Percentiles rank a stretch among this genome's conserved stretches.
These are phyloP conservation scores for Etheostoma nigrum DNA, from an alignment of 2,797 vertebrate genomes.

Conservation along the genomic window DNA sequence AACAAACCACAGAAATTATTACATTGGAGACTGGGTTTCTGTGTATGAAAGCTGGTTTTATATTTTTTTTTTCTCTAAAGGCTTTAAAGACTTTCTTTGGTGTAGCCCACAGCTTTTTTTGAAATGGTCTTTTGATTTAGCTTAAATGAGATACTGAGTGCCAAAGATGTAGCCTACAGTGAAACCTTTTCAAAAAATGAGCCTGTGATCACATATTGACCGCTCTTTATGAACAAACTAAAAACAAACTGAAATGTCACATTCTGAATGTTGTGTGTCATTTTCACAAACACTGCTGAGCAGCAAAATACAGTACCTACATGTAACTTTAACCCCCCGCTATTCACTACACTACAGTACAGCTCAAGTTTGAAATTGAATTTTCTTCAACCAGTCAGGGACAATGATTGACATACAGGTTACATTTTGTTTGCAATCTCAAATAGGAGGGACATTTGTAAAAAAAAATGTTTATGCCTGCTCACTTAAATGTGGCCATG, in stretches of 20 bases:
- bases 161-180: constrained; percentile 39
- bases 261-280: neutral
- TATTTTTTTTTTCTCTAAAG: constrained; percentile 15
- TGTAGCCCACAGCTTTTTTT: constrained; percentile 35
- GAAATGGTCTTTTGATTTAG: constrained; percentile 45
- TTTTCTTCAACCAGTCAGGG: neutral
- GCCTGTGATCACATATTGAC: constrained; percentile 42
- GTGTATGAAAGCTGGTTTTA: neutral
- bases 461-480: too few species aligned
- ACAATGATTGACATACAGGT: neutral
- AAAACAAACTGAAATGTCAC: constrained; percentile 7
- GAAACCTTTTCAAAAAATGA: constrained; percentile 38
- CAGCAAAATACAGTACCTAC: neutral
- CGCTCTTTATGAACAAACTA: constrained; percentile 8
- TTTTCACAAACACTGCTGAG: neutral
- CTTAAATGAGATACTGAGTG: constrained; percentile 32
- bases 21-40: neutral
- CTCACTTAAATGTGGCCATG: neutral
- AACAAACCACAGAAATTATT: neutral
- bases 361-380: neutral
- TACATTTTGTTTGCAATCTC: neutral
- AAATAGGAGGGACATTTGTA: neutral
- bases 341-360: neutral
- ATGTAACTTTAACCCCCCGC: neutral
- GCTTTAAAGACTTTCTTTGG: constrained; percentile 21